Evolutionary conservation across 2,113 vertebrate genomes (phyloP), one percentile per base, ranked within the genome.

Genomic region (Chloebia gouldiae): DNA sequence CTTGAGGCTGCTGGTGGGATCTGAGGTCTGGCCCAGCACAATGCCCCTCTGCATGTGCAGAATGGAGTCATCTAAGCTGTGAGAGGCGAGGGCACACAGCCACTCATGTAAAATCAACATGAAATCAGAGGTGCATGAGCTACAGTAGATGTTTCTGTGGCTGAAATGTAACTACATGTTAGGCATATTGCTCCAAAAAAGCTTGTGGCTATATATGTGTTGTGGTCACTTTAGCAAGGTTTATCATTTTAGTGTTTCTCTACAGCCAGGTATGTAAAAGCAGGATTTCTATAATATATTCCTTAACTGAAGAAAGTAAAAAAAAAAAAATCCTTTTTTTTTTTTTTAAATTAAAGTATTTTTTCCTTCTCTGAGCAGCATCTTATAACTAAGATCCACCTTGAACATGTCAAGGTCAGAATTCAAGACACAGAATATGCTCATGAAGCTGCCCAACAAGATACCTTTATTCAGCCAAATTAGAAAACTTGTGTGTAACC

Each of bases 381-480:
- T 75, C 64, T 92, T 86, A 70, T 63, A 95, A 93, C 66, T 77
- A 72, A 94, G 90, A 90, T 92, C 64, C 75, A 83, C 85, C 85
- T 93, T 73, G 81, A 89, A 69, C 2, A 6, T 39, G 20, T 39
- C 51, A 90, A 92, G 88, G 93, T 91, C 95, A 91, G 65, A 89
- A 96, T 65, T 40, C 3, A 30, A 90, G 94, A 64, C 77, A 33
- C 40, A 33, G 68, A 82, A 88, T 79, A 72, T 40, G 65, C 47
- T 83, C 83, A 51, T 81, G 71, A 39, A 92, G 72, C 84, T 72
- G 92, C 70, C 94, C 91, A 89, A 69, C 78, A 95, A 93, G 78
- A 95, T 96, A 97, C 96, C 96, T 98, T 97, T 97, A 93, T 92
- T 70, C 66, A 56, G 82, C 72, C 92, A 86, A 95, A 84, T 94